phyloP scores from a whole-genome alignment of 1,140 invertebrate genomes.

The Thrips palmi region DNA sequence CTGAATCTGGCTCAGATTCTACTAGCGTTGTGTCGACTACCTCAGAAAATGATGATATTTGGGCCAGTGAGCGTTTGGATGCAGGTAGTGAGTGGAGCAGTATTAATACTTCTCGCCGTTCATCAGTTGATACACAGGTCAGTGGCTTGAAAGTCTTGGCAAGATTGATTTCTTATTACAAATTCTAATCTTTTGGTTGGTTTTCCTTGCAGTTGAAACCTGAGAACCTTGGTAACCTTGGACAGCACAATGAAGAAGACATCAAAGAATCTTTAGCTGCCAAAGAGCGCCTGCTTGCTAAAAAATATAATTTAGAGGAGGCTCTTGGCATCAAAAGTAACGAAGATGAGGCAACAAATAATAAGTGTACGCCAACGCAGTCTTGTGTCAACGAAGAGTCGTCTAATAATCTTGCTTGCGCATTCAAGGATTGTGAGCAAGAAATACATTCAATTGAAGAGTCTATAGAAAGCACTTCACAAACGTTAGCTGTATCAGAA shows the following conservation, averaged over 20 bases:
- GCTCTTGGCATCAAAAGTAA: slow-evolving; percentile 1
- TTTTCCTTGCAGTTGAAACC: slow-evolving; percentile 2
- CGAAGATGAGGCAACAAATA: neutral
- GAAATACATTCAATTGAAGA: neutral
- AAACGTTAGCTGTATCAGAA: slow-evolving; percentile 1
- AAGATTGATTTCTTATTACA: too few relatives aligned
- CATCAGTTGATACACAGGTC: too few relatives aligned
- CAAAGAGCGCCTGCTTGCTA: slow-evolving; percentile 16
- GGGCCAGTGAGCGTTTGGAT: too few relatives aligned
- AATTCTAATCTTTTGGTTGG: too few relatives aligned
- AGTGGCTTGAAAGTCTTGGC: too few relatives aligned
- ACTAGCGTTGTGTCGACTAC: slow-evolving; percentile 8
- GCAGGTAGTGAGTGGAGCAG: too few relatives aligned
- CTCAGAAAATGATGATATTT: slow-evolving; percentile 10
- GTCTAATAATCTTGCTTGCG: too few relatives aligned
- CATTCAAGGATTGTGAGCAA: too few relatives aligned
- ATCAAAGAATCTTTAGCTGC: slow-evolving; percentile 8
- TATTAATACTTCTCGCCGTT: too few relatives aligned
- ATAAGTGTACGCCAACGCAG: neutral
- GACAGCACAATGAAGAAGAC: slow-evolving; percentile 13
- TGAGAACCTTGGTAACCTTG: slow-evolving; percentile 10
- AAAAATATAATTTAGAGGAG: slow-evolving; percentile 13
- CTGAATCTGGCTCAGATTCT: slow-evolving; percentile 9
- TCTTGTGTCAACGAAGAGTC: too few relatives aligned
- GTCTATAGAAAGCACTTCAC: neutral